These are phyloP conservation scores for Otus sunia DNA, from an alignment of 2,113 vertebrate genomes.

Conservation along the genomic window DNA sequence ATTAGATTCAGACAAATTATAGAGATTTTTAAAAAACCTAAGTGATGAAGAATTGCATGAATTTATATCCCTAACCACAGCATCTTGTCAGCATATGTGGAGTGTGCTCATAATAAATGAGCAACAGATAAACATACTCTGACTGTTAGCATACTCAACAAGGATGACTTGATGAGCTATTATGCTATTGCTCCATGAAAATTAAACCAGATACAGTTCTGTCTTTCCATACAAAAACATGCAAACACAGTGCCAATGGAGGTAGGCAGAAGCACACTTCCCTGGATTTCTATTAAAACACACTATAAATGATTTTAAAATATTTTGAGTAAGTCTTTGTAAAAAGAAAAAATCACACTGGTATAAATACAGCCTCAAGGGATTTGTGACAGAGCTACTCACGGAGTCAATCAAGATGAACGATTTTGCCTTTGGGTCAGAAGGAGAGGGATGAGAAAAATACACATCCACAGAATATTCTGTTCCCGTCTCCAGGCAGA, in stretches of 20 bases:
- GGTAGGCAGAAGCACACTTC: neutral
- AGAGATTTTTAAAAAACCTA: neutral
- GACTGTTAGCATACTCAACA: neutral
- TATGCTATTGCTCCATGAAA: neutral
- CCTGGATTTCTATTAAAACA: neutral
- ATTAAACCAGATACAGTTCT: neutral
- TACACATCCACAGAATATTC: slow-evolving; percentile 81
- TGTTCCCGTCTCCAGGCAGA: slow-evolving; percentile 77
- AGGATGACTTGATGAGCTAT: neutral
- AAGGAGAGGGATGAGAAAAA: slow-evolving; percentile 73
- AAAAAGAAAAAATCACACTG: neutral
- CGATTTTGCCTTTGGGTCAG: slow-evolving; percentile 28
- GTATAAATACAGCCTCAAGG: neutral
- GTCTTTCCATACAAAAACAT: neutral
- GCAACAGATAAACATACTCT: neutral
- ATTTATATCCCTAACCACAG: neutral
- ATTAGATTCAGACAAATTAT: neutral
- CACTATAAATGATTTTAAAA: neutral
- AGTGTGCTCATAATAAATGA: neutral
- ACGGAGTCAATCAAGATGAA: slow-evolving; percentile 88
- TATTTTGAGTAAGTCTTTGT: neutral
- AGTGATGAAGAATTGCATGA: neutral
- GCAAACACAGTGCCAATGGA: neutral
- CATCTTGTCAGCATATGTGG: neutral
- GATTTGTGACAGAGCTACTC: slow-evolving; percentile 54